phyloP scores from a whole-genome alignment of 2,113 vertebrate species.

The Peromyscus polionotus region DNA sequence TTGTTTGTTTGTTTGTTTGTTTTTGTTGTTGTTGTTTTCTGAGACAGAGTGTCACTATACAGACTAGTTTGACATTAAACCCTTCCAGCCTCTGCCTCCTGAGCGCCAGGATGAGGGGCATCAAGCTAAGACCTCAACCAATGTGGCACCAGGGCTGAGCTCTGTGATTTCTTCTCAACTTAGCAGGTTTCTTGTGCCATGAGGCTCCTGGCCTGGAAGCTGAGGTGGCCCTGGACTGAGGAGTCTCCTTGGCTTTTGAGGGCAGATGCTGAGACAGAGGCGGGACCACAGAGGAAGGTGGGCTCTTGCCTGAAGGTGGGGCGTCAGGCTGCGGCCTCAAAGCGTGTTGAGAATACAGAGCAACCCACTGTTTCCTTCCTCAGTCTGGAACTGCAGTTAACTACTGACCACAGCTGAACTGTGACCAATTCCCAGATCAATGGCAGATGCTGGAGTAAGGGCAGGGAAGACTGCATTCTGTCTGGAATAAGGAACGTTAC shows the following conservation, averaged over 20 bases:
- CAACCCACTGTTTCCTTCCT: neutral
- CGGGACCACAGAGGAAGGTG: neutral
- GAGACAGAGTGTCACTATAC: neutral
- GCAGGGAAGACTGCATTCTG: neutral
- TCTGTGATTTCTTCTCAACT: neutral
- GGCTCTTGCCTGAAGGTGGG: neutral
- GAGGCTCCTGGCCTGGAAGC: neutral
- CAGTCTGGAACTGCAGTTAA: conserved; percentile 13
- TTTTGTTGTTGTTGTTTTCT: neutral
- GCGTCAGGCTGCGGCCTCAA: neutral
- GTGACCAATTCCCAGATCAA: conserved; percentile 44
- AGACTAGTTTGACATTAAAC: neutral
- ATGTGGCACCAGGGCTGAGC: neutral
- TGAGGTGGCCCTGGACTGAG: neutral
- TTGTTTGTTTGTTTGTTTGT: no score
- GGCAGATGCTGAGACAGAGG: neutral
- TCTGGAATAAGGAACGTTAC: neutral
- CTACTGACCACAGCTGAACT: conserved; percentile 18
- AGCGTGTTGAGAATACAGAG: conserved; percentile 53
- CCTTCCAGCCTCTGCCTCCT: neutral
- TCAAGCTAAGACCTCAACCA: neutral
- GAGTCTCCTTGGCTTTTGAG: neutral
- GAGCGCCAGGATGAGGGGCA: neutral
- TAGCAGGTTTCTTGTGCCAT: neutral
- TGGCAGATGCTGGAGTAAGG: conserved; percentile 4